Percentiles rank a stretch among this genome's conserved stretches.
Evolutionary conservation across 1,140 invertebrate genomes (phyloP).

Genomic region (Bombyx mori): DNA sequence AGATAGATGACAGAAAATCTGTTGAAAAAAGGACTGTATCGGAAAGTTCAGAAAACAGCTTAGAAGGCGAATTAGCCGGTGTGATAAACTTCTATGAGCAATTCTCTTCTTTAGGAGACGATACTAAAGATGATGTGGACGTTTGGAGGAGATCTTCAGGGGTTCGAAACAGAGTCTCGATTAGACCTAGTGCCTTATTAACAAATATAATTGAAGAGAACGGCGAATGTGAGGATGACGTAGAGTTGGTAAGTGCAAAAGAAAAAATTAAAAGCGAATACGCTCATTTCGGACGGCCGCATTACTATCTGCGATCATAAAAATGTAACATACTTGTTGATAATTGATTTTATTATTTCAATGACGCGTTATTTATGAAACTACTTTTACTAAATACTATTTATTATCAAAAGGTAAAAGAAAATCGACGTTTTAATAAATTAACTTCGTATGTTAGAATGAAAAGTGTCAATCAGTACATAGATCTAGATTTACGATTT

Average conservation of each 20-base stretch:
- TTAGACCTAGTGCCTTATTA: constrained; percentile 51
- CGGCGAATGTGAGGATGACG: constrained; percentile 37
- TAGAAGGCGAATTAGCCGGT: constrained; percentile 32
- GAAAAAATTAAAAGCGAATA: too few species aligned
- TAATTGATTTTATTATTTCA: too few species aligned
- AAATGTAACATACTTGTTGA: too few species aligned
- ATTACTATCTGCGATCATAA: too few species aligned
- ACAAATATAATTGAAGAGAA: constrained; percentile 55
- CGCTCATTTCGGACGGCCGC: too few species aligned
- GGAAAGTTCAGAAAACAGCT: constrained; percentile 13
- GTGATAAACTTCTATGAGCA: constrained; percentile 60
- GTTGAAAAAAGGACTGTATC: constrained; percentile 15
- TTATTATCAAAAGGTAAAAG: too few species aligned
- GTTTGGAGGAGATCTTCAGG: constrained; percentile 28
- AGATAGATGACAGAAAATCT: constrained; percentile 34
- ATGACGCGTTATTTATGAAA: too few species aligned
- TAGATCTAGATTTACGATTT: too few species aligned
- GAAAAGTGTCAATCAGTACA: too few species aligned
- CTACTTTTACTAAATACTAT: too few species aligned
- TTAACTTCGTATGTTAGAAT: too few species aligned
- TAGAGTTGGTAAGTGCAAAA: constrained; percentile 38
- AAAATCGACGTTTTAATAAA: too few species aligned
- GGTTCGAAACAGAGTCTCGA: constrained; percentile 36
- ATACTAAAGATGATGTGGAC: constrained; percentile 38
- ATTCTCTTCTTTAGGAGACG: constrained; percentile 44